Evolutionary conservation across 2,888 invertebrate genomes (phyloP), one percentile per base, ranked within the genome.

Genomic region (Drosophila meridionalis): DNA sequence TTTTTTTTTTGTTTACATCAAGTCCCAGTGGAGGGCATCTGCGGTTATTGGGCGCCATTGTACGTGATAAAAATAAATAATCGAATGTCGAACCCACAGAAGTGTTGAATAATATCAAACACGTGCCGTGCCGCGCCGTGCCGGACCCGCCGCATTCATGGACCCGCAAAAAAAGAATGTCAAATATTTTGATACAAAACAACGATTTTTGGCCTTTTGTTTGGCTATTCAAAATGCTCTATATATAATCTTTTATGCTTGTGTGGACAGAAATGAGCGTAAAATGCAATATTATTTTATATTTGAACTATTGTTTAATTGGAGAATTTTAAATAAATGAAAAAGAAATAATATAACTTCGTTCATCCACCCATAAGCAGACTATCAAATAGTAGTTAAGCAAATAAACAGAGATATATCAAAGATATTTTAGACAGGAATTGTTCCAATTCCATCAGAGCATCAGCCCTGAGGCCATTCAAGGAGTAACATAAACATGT

Each of bases 31-130:
- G 64, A 64, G 45, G 48, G 57, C 65, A 75, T 55, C 59, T 78
- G 75, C 78, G 62, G 78, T 78, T 78, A 78, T 76, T 78, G 67
- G 62, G 76, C 78, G 78, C 67, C 76, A 78, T 59, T 63, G 73
- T 78, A 76, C 76, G 76, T 76, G 76, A 66, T 76, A 63, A 76
- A 76, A 76, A 76, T 78, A 76, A 78, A 78, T 78, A 76, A 76
- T 60, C 62, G 66, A 73, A 60, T 9, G 47, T 26, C 73, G 75
- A 77, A 48, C 58, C 61, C 65, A 60, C 72, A 50, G 42, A 59
- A 57, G 40, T 66, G 78, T 63, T 78, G 73, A 76, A 63, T 73
- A 78, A 67, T 72, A 78, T 77, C 59, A 72, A 63, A 78, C 67
- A 76, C 78, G 73, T 67, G 67, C 62, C 78, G 59, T 66, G 65